A percentile compares a stretch with the other conserved stretches of the same genome.
These are phyloP conservation scores for Plotosus lineatus DNA, from an alignment of 2,113 vertebrate species.

Conservation along the genomic window DNA sequence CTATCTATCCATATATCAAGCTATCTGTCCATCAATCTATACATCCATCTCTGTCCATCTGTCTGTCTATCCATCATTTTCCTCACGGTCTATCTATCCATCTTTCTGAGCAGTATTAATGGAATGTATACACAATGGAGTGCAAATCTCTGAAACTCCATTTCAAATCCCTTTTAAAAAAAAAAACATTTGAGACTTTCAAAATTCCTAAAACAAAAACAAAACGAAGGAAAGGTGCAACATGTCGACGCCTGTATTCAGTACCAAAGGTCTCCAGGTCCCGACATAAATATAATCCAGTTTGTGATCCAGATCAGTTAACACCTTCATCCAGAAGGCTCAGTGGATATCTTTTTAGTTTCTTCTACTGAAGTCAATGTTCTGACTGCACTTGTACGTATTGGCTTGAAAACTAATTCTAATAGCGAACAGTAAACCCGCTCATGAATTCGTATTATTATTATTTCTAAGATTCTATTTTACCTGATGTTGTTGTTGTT, in stretches of 20 bases:
- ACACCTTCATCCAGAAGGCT: too few relatives aligned
- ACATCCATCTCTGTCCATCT: background rate
- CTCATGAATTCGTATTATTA: background rate
- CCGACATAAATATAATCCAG: background rate
- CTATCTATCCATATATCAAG: background rate
- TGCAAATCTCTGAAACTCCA: background rate
- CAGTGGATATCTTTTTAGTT: too few relatives aligned
- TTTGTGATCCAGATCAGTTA: too few relatives aligned
- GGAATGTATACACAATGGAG: background rate
- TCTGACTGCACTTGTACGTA: too few relatives aligned
- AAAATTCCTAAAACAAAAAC: background rate
- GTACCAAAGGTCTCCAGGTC: background rate
- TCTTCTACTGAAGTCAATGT: background rate
- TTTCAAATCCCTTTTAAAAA: background rate
- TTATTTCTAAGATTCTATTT: background rate
- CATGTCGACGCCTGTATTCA: background rate
- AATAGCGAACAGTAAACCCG: too few relatives aligned
- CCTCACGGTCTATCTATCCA: background rate
- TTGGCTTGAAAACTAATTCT: too few relatives aligned
- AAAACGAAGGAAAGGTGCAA: background rate
- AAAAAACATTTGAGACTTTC: background rate
- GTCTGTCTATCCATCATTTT: background rate
- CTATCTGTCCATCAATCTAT: background rate
- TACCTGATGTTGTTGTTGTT: background rate
- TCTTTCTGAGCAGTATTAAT: background rate